These are phyloP conservation scores for Apamea crenata DNA, from an alignment of 2,888 invertebrate species.

Conservation along the genomic window DNA sequence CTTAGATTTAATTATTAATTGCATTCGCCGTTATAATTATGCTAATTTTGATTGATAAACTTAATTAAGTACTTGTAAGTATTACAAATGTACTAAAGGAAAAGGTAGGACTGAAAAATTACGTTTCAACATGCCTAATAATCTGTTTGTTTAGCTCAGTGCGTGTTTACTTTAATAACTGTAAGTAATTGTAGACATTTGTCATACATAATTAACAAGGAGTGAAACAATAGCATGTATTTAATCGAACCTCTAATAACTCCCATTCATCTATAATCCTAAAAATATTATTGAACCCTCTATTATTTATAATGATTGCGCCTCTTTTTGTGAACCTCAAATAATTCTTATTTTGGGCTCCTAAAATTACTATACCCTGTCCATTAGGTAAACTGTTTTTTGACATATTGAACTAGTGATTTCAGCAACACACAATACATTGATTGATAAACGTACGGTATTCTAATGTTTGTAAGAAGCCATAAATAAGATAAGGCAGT, in stretches of 20 bases:
- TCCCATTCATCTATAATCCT: background rate
- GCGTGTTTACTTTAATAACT: conserved; percentile 12
- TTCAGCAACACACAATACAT: too few relatives aligned
- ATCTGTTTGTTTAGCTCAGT: background rate
- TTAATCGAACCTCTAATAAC: background rate
- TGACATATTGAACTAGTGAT: too few relatives aligned
- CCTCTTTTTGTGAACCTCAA: background rate
- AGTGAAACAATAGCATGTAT: background rate
- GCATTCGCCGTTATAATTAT: background rate
- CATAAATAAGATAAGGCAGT: too few relatives aligned
- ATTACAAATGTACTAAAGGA: conserved; percentile 12
- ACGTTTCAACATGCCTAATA: background rate
- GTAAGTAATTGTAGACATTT: conserved; percentile 6
- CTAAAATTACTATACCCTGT: background rate
- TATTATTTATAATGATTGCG: background rate
- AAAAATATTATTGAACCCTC: background rate
- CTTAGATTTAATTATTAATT: background rate
- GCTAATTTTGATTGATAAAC: background rate
- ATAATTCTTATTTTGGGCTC: background rate
- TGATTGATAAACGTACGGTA: too few relatives aligned
- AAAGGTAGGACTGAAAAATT: conserved; percentile 5
- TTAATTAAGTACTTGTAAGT: background rate
- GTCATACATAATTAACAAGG: background rate
- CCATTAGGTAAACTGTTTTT: too few relatives aligned
- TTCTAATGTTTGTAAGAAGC: too few relatives aligned